Base-by-base conservation (phyloP, 2,797 vertebrate species). In the Avahi laniger region DNA sequence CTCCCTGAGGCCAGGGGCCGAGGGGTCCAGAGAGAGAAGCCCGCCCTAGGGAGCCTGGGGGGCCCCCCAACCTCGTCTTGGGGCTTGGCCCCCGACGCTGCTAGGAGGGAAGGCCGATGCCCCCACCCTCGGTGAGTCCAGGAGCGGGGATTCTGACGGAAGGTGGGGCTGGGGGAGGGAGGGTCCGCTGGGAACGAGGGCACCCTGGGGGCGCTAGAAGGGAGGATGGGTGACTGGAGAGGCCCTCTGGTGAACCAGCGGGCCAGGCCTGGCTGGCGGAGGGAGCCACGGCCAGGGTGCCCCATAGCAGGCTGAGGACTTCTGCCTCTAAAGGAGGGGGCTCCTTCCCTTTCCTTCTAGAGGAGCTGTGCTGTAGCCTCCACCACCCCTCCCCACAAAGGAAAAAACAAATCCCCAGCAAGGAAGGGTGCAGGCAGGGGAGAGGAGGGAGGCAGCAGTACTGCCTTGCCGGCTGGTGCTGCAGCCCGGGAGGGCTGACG, bases 21-120 rank as follows among this genome's bases (percentile, higher is more conserved):
- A 96, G 94, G 96, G 95, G 91, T 95, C 95, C 89, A 96, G 97
- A 97, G 96, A 98, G 61, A 96, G 97, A 93, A 97, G 97, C 95
- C 97, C 97, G 13, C 97, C 97, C 61, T 97, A 97, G 94, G 95
- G 92, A 92, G 93, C 67, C 95, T 94, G 83, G 97, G 96, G 93
- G 95, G 48, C 52, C 87, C 93, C 96, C 97, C 87, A 95, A 94
- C 91, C 86, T 97, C 83, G 30, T 57, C 83, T 96, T 96, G 96
- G 96, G 97, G 96, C 97, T 96, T 61, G 96, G 94, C 95, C 94
- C 97, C 95, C 85, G 81, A 91, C 93, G 75, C 95, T 89, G 85
- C 91, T 96, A 41, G 93, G 94, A 96, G 94, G 86, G 48, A 92
- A 97, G 80, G 91, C 95, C 80, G 43, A 94, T 89, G 91, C 89